Conservation (phyloP, 2,888 invertebrate genomes). For the Rhorus exstirpatorius region DNA sequence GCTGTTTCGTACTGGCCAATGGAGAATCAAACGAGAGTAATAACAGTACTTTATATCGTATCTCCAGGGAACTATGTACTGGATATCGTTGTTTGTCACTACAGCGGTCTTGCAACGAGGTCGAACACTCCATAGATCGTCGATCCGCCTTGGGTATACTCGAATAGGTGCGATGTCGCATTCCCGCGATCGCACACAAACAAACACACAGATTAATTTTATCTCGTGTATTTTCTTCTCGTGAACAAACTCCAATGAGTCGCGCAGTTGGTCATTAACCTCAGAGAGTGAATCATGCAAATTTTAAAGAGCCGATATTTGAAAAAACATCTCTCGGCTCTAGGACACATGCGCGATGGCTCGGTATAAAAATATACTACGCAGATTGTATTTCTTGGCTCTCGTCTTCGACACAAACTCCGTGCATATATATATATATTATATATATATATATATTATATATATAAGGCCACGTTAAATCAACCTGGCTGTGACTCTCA, state of each 20-base stretch:
- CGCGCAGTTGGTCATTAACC: constrained; percentile 56
- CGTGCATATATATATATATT: not conserved
- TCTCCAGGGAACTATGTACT: constrained; percentile 7
- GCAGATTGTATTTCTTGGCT: constrained; percentile 21
- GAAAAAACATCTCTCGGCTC: constrained; percentile 30
- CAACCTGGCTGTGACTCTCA: too few relatives aligned
- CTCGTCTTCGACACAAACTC: not conserved
- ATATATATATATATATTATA: not conserved
- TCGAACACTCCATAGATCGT: constrained; percentile 13
- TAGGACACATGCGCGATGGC: not conserved
- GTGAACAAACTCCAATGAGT: constrained; percentile 59
- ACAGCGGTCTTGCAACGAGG: constrained; percentile 18
- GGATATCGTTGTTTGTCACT: constrained; percentile 56
- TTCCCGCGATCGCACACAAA: not conserved
- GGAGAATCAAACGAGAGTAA: constrained; percentile 48
- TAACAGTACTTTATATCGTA: constrained; percentile 39
- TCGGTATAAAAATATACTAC: constrained; percentile 32
- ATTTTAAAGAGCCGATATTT: constrained; percentile 51
- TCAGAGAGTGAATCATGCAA: constrained; percentile 59
- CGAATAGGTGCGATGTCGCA: constrained; percentile 28
- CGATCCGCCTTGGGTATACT: not conserved
- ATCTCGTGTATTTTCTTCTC: constrained; percentile 44
- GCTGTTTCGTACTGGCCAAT: constrained; percentile 34
- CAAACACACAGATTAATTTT: constrained; percentile 22
- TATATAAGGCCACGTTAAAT: too few relatives aligned